phyloP scores from a whole-genome alignment of 2,113 vertebrate species.

The Chloropsis hardwickii region DNA sequence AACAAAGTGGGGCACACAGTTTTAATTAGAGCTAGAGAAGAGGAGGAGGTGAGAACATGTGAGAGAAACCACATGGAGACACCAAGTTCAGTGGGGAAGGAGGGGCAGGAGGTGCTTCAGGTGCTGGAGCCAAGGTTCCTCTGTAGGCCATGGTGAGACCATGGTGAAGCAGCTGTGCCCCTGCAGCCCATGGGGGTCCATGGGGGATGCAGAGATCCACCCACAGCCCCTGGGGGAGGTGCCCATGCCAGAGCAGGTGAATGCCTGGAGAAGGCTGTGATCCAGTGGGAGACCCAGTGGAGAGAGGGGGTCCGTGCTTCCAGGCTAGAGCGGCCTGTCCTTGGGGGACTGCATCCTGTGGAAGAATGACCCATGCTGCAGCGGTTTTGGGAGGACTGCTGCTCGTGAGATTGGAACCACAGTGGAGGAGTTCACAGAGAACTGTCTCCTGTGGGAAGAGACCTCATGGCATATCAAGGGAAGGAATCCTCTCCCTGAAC shows the following conservation, averaged over 20 bases:
- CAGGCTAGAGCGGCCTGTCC: background rate
- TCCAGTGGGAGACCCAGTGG: background rate
- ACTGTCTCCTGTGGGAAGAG: background rate
- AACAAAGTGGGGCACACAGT: background rate
- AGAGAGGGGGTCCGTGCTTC: background rate
- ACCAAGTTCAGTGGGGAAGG: background rate
- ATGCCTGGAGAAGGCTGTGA: background rate
- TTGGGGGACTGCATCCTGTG: background rate
- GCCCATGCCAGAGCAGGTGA: accelerated
- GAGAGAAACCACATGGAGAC: background rate
- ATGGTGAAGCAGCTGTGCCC: background rate
- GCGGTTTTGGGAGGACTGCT: too few relatives aligned
- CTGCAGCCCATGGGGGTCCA: background rate
- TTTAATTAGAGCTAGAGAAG: background rate
- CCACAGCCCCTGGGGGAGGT: accelerated
- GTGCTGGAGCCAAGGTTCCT: accelerated
- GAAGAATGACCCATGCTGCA: accelerated
- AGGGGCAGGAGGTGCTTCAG: background rate
- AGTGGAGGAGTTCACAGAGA: too few relatives aligned
- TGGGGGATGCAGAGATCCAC: background rate
- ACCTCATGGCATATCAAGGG: background rate
- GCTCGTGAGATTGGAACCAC: background rate
- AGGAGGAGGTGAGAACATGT: background rate
- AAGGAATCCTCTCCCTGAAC: background rate
- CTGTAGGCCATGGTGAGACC: accelerated